These are phyloP conservation scores for Coryphaenoides rupestris DNA, from an alignment of 2,113 vertebrate species.

Conservation along the genomic window DNA sequence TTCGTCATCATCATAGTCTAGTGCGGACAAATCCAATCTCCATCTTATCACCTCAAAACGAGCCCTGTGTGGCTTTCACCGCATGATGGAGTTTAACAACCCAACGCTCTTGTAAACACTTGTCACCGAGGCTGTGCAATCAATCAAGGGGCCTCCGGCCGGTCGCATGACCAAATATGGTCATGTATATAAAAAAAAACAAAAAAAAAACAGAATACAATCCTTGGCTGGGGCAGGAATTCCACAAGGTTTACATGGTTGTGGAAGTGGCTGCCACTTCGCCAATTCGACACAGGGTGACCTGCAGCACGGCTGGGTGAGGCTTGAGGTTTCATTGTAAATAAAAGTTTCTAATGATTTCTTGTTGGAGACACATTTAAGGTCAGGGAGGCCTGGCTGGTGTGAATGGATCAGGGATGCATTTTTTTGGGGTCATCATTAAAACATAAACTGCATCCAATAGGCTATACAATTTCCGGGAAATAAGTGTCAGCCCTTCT, in stretches of 20 bases:
- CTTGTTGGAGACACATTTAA: slow-evolving; percentile 2
- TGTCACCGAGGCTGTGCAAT: slow-evolving; percentile 54
- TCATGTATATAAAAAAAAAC: slow-evolving; percentile 44
- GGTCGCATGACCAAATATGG: slow-evolving; percentile 86
- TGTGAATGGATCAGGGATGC: too few relatives aligned
- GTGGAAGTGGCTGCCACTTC: slow-evolving; percentile 13
- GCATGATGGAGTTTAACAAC: slow-evolving; percentile 20
- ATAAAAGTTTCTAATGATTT: slow-evolving; percentile 5
- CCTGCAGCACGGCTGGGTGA: slow-evolving; percentile 28
- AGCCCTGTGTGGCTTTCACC: too few relatives aligned
- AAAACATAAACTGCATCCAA: too few relatives aligned
- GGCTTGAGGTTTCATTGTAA: slow-evolving; percentile 16
- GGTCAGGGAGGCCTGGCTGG: background rate
- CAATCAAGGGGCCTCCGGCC: slow-evolving; percentile 58
- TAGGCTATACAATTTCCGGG: too few relatives aligned
- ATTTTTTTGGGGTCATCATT: too few relatives aligned
- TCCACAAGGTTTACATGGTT: slow-evolving; percentile 49
- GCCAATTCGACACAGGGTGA: slow-evolving; percentile 18
- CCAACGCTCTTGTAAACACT: slow-evolving; percentile 47
- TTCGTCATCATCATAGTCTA: too few relatives aligned
- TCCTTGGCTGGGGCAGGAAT: slow-evolving; percentile 45
- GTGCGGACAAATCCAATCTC: too few relatives aligned
- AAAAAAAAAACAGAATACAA: slow-evolving; percentile 71
- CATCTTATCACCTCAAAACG: too few relatives aligned
- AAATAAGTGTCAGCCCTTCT: too few relatives aligned